Percentiles rank a stretch among this genome's conserved stretches.
Conservation (phyloP, 1,140 invertebrate species). For the Holotrichia oblita region DNA sequence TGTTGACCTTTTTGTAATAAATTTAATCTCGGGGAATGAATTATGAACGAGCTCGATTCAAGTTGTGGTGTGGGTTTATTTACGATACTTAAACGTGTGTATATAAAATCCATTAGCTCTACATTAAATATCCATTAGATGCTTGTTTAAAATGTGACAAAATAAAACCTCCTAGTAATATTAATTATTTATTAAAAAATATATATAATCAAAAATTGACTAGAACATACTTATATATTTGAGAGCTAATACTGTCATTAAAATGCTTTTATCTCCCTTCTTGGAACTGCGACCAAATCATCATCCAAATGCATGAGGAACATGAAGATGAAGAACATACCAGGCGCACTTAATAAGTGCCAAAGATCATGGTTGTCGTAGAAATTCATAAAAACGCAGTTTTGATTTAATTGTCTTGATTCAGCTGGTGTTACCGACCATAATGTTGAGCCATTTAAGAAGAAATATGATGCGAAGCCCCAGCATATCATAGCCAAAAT, state of each 20-base stretch:
- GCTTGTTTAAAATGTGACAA: no score
- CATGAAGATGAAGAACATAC: constrained; percentile 76
- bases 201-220: not conserved
- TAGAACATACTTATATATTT: not conserved
- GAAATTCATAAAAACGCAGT: constrained; percentile 72
- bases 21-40: no score
- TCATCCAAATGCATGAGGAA: constrained; percentile 61
- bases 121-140: no score
- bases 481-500: constrained; percentile 72
- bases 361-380: constrained; percentile 79
- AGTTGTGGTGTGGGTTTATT: no score
- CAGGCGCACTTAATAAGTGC: constrained; percentile 76
- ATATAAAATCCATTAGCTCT: no score
- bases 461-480: constrained; percentile 77
- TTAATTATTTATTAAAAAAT: no score
- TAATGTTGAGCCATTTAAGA: constrained; percentile 78
- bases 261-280: constrained; percentile 48
- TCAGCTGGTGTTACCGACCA: constrained; percentile 78
- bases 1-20: no score
- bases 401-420: constrained; percentile 70
- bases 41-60: no score
- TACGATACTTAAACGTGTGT: no score
- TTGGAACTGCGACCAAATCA: constrained; percentile 51
- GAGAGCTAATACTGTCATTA: not conserved
- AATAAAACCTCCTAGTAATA: no score